Conservation (phyloP, 2,888 invertebrate species). For the Trachelus iudaicus region DNA sequence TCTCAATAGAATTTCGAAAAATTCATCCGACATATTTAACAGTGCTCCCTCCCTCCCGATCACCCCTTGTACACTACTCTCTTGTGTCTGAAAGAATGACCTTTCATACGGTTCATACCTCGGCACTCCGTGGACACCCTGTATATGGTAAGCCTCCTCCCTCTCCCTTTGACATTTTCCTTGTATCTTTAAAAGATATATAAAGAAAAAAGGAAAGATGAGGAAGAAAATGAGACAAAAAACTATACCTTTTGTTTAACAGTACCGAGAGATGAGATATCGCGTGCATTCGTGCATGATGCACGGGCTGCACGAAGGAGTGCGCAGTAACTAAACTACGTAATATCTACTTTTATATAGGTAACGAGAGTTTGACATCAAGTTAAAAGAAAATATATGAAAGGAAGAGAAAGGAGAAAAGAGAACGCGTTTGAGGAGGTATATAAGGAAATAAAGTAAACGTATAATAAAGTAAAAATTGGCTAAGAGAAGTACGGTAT, state of each 20-base stretch:
- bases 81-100: not conserved
- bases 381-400: slow-evolving; percentile 33
- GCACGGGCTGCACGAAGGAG: slow-evolving; percentile 7
- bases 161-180: slow-evolving; percentile 26
- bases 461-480: not conserved
- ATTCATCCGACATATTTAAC: not conserved
- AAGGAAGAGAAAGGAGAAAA: not conserved
- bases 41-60: not conserved
- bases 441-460: not conserved
- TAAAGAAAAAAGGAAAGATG: not conserved
- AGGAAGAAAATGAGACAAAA: not conserved
- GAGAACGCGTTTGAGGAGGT: slow-evolving; percentile 2
- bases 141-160: slow-evolving; percentile 36
- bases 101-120: not conserved
- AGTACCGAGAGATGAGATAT: slow-evolving; percentile 7
- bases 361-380: slow-evolving; percentile 38
- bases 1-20: not conserved
- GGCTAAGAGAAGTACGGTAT: not conserved
- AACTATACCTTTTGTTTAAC: not conserved
- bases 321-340: slow-evolving; percentile 21
- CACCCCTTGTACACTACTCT: not conserved
- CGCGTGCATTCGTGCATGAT: slow-evolving; percentile 9
- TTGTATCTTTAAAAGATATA: slow-evolving; percentile 24
- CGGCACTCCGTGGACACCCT: slow-evolving; percentile 40
- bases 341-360: slow-evolving; percentile 43